These are phyloP conservation scores for Stramonita haemastoma DNA, from an alignment of 2,888 invertebrate genomes.

Conservation along the genomic window DNA sequence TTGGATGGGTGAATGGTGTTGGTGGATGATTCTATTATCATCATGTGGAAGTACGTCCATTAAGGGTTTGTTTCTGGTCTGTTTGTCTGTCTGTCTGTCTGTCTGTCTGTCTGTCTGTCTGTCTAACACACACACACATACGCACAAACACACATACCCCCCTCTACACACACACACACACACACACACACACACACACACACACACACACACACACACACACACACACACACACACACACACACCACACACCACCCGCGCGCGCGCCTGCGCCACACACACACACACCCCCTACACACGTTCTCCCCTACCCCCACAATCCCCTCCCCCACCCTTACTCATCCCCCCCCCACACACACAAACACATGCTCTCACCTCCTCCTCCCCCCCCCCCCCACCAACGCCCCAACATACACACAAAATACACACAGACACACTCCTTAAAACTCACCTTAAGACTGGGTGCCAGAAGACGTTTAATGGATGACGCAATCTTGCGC, in stretches of 20 bases:
- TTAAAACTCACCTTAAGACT: conserved; percentile 27
- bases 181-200: neutral
- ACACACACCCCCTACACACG: neutral
- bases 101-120: no score
- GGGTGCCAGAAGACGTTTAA: conserved; percentile 36
- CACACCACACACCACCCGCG: no score
- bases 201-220: conserved; percentile 17
- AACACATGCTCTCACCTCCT: no score
- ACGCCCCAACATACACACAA: no score
- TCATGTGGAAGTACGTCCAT: no score
- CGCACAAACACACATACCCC: no score
- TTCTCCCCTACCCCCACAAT: neutral
- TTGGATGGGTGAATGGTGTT: no score
- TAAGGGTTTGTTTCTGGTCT: no score
- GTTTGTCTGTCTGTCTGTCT: no score
- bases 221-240: conserved; percentile 12
- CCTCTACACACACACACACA: neutral
- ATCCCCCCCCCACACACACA: neutral
- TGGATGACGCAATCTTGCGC: conserved; percentile 21
- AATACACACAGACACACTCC: neutral
- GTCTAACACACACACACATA: no score
- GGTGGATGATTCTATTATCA: no score
- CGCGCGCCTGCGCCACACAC: neutral
- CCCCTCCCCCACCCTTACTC: neutral
- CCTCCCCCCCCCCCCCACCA: no score